Conservation (phyloP, 1,140 invertebrate species). For the Brachionus calyciflorus region DNA sequence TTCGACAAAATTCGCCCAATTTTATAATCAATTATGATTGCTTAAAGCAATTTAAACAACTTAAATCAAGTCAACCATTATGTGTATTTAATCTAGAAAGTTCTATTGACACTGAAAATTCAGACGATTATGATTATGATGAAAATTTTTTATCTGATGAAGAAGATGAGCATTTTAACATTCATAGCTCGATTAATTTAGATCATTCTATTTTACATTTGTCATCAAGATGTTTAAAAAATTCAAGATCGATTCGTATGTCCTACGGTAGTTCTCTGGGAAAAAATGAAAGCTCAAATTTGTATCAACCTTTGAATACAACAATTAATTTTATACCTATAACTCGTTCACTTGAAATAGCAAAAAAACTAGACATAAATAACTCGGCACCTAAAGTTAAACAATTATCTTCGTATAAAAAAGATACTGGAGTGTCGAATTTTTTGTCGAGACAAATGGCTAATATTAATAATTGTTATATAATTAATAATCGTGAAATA, state of each 20-base stretch:
- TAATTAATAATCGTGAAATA: slow-evolving; percentile 25
- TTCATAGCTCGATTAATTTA: not conserved
- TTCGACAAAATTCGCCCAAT: not conserved
- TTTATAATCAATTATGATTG: slow-evolving; percentile 27
- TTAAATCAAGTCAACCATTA: not conserved
- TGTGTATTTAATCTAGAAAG: not conserved
- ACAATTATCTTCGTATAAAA: slow-evolving; percentile 34
- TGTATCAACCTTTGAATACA: not conserved
- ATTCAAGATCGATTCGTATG: not conserved
- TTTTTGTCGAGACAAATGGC: slow-evolving; percentile 4
- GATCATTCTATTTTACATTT: not conserved
- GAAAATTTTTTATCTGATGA: not conserved
- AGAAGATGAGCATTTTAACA: not conserved
- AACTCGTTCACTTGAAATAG: not conserved
- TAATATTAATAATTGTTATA: slow-evolving; percentile 20
- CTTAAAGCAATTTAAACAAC: slow-evolving; percentile 7
- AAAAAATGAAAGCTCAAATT: too few relatives aligned
- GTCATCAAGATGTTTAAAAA: not conserved
- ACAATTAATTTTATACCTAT: slow-evolving; percentile 3
- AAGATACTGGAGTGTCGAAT: not conserved
- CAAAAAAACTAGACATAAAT: not conserved
- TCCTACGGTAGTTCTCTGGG: not conserved
- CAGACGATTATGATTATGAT: slow-evolving; percentile 11
- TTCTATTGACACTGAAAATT: not conserved
- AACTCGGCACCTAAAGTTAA: not conserved